Conservation (phyloP, 2,113 vertebrate species). For the Promerops cafer region DNA sequence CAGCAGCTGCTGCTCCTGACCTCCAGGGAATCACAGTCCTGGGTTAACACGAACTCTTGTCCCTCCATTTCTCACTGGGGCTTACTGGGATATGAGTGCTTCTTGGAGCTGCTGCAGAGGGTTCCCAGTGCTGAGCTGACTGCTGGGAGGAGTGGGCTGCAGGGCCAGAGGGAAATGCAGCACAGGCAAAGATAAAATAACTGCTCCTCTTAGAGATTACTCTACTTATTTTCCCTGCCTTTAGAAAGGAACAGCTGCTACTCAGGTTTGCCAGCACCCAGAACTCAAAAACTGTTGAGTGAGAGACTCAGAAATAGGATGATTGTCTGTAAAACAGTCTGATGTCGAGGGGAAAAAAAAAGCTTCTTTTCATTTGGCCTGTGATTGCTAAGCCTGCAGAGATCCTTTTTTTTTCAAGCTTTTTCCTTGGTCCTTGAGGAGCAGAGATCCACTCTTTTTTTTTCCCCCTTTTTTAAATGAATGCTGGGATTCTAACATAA, state of each 20-base stretch:
- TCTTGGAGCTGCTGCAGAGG: not conserved
- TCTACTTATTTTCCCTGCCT: not conserved
- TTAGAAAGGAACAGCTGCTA: slow-evolving; percentile 32
- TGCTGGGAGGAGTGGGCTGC: not conserved
- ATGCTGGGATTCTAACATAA: slow-evolving; percentile 9
- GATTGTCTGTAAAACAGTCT: slow-evolving; percentile 21
- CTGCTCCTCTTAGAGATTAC: not conserved
- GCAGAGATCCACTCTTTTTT: not conserved
- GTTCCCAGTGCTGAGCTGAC: not conserved
- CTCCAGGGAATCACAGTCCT: not conserved
- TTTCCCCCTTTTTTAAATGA: not conserved
- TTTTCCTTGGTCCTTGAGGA: not conserved
- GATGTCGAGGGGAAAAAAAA: not conserved
- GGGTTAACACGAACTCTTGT: not conserved
- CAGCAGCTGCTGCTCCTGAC: slow-evolving; percentile 46
- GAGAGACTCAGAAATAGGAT: slow-evolving; percentile 30
- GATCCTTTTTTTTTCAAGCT: not conserved
- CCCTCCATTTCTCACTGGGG: not conserved
- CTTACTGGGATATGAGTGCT: not conserved
- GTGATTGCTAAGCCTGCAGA: not conserved
- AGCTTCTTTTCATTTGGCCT: not conserved
- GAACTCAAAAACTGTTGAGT: slow-evolving; percentile 4
- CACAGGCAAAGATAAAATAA: not conserved
- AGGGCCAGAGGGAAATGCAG: not conserved
- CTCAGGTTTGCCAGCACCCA: slow-evolving; percentile 37